phyloP scores from a whole-genome alignment of 2,888 invertebrate genomes.

The Drosophila pegasa region DNA sequence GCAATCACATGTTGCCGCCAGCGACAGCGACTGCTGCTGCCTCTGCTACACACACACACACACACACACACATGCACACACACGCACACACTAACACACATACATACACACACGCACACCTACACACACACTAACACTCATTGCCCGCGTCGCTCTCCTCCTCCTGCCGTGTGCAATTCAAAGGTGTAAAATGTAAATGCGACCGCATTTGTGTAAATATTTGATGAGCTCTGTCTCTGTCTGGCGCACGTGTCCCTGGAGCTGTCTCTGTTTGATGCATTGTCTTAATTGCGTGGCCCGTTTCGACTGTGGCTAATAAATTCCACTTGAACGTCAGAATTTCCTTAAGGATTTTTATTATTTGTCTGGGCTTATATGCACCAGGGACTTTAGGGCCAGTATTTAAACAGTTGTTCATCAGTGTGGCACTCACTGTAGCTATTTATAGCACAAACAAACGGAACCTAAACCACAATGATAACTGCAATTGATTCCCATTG shows the following conservation, averaged over 20 bases:
- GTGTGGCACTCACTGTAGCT: background rate
- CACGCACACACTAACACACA: background rate
- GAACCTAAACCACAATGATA: background rate
- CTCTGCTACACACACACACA: slow-evolving; percentile 2
- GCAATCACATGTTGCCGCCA: slow-evolving; percentile 67
- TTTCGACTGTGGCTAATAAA: slow-evolving; percentile 40
- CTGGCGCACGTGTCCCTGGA: background rate
- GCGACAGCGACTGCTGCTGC: background rate
- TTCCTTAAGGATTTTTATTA: slow-evolving; percentile 18
- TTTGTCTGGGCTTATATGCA: background rate
- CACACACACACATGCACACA: background rate
- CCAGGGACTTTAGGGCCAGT: background rate
- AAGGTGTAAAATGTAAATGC: slow-evolving; percentile 74
- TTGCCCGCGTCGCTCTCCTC: background rate
- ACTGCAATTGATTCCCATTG: slow-evolving; percentile 15
- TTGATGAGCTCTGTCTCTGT: slow-evolving; percentile 22
- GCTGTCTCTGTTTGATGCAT: slow-evolving; percentile 5
- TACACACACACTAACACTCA: background rate
- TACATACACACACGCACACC: background rate
- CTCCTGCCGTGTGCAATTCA: slow-evolving; percentile 41
- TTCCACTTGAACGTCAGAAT: slow-evolving; percentile 31
- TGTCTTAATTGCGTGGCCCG: slow-evolving; percentile 51
- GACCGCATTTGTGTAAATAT: slow-evolving; percentile 57
- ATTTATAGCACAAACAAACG: background rate
- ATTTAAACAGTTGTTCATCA: background rate